Percentiles rank a stretch among this genome's conserved stretches.
phyloP scores from a whole-genome alignment of 2,113 vertebrate genomes.

The Scomber japonicus region DNA sequence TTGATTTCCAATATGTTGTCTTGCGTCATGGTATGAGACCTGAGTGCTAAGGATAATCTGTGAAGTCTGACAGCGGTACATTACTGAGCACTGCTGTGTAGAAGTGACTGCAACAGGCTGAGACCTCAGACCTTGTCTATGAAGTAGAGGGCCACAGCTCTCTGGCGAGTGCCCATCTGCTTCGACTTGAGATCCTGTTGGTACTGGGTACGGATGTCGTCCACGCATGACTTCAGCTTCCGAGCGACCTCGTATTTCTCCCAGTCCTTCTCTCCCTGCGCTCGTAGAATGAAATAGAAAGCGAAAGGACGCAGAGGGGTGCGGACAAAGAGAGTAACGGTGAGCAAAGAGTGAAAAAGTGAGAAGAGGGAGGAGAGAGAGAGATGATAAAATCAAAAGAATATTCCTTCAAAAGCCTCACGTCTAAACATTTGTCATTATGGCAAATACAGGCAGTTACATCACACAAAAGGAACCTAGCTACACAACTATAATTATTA shows the following conservation, averaged over 20 bases:
- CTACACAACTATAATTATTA: constrained; percentile 13
- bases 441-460: not conserved
- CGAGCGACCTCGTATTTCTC: constrained; percentile 83
- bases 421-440: constrained; percentile 13
- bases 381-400: not conserved
- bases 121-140: constrained; percentile 80
- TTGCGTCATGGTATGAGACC: not conserved
- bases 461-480: not conserved
- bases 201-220: constrained; percentile 77
- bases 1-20: constrained; percentile 47
- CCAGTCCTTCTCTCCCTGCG: constrained; percentile 83
- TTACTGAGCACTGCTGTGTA: not conserved
- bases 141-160: constrained; percentile 84
- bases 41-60: not conserved
- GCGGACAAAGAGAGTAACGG: not conserved
- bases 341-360: not conserved
- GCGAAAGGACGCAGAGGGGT: not conserved
- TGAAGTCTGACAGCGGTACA: not conserved
- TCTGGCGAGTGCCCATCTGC: constrained; percentile 78
- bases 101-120: not conserved
- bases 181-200: constrained; percentile 80
- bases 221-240: constrained; percentile 78
- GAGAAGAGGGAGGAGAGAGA: not conserved
- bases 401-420: constrained; percentile 17
- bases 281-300: not conserved